Evolutionary conservation across 2,113 vertebrate genomes (phyloP), one percentile per base, ranked within the genome.

Genomic region (Microtus montanus): DNA sequence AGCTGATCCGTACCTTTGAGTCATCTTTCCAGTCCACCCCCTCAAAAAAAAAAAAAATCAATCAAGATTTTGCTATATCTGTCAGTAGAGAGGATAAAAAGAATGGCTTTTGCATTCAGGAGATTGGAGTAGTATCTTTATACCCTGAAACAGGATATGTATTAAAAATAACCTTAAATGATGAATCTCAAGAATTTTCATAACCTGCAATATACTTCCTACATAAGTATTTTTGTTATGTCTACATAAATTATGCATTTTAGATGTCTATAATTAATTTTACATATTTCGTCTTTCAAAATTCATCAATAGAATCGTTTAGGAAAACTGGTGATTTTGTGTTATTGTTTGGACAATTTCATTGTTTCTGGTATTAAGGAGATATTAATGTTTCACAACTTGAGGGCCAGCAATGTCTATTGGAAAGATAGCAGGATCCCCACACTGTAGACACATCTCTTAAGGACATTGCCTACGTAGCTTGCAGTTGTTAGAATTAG

Each of bases 171-270:
- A 73, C 2, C 19, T 11, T 7, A 82, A 64, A 79, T 63, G 35
- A 68, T 83, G 49, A 83, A 1, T 73, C 22, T 80, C n/a, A 78
- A 77, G 70, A 33, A 86, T 66, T 91, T 88, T 86, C 73, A 86
- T 73, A 61, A 70, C 2, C 8, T 94, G 73, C 3, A 58, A 66
- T 80, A 92, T 77, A 14, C 13, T 86, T 87, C 17, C 44, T 89
- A 44, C 13, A 22, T 78, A 94, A 77, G 12, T 91, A 35, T 96
- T 78, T 87, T 24, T 54, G 84, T 92, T 64, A 79, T 30, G 35
- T 89, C 38, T 74, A 0, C 41, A 63, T 82, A 33, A 54, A 66
- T 92, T 61, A 86, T 20, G 68, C 86, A 30, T 4, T 78, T 95
- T 47, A 44, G 61, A 44, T 89, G 28, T 3, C 38, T 83, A 33